phyloP scores from a whole-genome alignment of 2,797 vertebrate species.

The Valencia hispanica region DNA sequence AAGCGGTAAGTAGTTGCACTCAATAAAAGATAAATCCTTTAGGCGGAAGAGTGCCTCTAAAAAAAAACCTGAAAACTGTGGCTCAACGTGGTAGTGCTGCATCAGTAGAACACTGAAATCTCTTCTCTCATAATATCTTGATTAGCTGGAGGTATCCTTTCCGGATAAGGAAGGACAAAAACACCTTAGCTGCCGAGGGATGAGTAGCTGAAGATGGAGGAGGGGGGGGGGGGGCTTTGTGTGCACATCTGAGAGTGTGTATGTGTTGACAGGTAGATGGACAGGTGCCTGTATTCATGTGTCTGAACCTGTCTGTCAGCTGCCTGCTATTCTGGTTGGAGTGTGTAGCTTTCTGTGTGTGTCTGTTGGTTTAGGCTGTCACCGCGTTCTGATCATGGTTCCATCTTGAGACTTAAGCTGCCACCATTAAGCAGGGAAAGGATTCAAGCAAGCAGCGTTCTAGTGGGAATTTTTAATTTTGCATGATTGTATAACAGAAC shows the following conservation, averaged over 20 bases:
- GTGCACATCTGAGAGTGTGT: conserved; percentile 28
- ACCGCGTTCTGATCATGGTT: conserved; percentile 23
- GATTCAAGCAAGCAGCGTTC: conserved; percentile 37
- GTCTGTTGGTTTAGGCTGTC: conserved; percentile 17
- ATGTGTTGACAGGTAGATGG: conserved; percentile 38
- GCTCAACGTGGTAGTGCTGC: conserved; percentile 40
- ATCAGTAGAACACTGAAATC: conserved; percentile 42
- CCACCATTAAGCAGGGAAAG: conserved; percentile 25
- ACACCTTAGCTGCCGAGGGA: conserved; percentile 12
- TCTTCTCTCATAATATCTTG: conserved; percentile 41
- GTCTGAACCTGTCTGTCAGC: conserved; percentile 49
- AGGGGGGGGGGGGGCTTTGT: background rate
- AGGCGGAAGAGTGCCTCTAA: conserved; percentile 56
- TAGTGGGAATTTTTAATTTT: conserved; percentile 28
- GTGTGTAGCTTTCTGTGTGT: conserved; percentile 26
- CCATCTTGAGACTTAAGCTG: conserved; percentile 30
- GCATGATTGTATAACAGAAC: conserved; percentile 40
- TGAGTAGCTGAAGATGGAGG: background rate
- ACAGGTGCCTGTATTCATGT: conserved; percentile 30
- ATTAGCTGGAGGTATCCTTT: conserved; percentile 38
- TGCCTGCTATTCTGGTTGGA: conserved; percentile 22
- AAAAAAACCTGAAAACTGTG: too few relatives aligned
- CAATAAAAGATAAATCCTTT: conserved; percentile 61
- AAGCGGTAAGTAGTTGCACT: conserved; percentile 50
- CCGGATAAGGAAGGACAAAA: conserved; percentile 15